These are phyloP conservation scores for Drosophila willistoni DNA, from an alignment of 1,140 invertebrate species.

Conservation along the genomic window DNA sequence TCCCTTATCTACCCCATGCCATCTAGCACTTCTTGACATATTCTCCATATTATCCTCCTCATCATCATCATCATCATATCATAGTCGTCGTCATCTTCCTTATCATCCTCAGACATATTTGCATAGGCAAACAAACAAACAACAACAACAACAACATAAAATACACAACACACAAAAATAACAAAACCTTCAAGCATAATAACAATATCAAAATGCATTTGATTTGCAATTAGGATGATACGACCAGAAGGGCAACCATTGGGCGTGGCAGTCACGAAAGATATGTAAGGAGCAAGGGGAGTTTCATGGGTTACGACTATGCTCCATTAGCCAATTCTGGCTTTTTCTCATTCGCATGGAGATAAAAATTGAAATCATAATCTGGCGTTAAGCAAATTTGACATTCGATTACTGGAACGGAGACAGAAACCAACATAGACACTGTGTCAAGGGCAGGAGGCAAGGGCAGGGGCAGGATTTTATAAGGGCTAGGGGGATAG, in stretches of 20 bases:
- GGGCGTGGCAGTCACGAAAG: not conserved
- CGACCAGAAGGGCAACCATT: not conserved
- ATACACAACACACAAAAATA: conserved; percentile 16
- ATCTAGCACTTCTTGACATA: not conserved
- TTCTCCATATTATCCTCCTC: not conserved
- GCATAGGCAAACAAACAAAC: conserved; percentile 11
- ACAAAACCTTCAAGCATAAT: conserved; percentile 10
- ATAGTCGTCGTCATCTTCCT: not conserved
- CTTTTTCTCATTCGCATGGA: not conserved
- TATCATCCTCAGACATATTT: conserved; percentile 2
- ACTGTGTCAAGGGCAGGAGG: not conserved
- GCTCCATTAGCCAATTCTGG: conserved; percentile 6
- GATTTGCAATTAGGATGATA: conserved; percentile 16
- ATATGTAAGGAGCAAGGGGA: not conserved
- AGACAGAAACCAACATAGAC: not conserved
- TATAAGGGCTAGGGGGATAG: no score
- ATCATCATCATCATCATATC: not conserved
- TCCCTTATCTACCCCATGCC: not conserved
- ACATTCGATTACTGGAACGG: conserved; percentile 18
- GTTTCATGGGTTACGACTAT: not conserved
- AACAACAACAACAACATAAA: conserved; percentile 12
- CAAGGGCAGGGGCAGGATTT: not conserved
- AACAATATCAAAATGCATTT: conserved; percentile 21
- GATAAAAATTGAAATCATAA: conserved; percentile 22
- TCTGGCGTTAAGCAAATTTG: conserved; percentile 20